Base-by-base conservation (phyloP, 2,113 vertebrate genomes). In the Cranoglanis bouderius region DNA sequence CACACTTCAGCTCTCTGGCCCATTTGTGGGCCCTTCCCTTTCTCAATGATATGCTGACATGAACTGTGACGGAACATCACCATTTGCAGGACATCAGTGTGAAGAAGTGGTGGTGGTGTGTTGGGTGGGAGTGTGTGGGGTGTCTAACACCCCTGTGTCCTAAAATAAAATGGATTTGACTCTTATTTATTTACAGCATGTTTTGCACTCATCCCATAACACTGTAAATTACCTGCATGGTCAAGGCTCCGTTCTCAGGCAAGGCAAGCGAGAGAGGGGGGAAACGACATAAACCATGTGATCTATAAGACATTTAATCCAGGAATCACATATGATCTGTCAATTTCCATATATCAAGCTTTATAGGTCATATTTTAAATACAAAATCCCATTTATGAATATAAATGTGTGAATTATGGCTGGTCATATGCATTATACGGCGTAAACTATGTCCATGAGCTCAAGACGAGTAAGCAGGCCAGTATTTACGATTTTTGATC, bases 161-260 rank as follows among this genome's bases (percentile, higher is more conserved):
- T 93, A 94, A 95, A 95, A 94, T 90, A 91, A 94, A 95, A 95
- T 91, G 92, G 93, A 91, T 94, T 83, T 40, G 91, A 92, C 93
- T 93, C 93, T 94, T 95, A 95, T 96, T 96, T 96, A 96, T 96
- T 96, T 96, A 96, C 95, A 94, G 94, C 94, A 92, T 95, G 95
- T 96, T 96, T 96, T 95, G 93, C 93, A 89, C 95, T 94, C 93
- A 92, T 95, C 94, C 93, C 95, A 96, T 95, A 96, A 96, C 95
- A 96, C 94, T 95, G 94, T 96, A 96, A 95, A 96, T 96, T 95
- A 95, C 93, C 93, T 82, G 89, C 94, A 40, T 94, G 95, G 95
- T 95, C 95, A 96, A 96, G 94, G 95, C 90, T 95, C 93, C 91
- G 81, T 92, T 94, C 93, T 92, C 92, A 93, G 91, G 91, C 91